Percentiles rank a stretch among this genome's conserved stretches.
Conservation (phyloP, 1,140 invertebrate species). For the Aphaenogaster rudis region DNA sequence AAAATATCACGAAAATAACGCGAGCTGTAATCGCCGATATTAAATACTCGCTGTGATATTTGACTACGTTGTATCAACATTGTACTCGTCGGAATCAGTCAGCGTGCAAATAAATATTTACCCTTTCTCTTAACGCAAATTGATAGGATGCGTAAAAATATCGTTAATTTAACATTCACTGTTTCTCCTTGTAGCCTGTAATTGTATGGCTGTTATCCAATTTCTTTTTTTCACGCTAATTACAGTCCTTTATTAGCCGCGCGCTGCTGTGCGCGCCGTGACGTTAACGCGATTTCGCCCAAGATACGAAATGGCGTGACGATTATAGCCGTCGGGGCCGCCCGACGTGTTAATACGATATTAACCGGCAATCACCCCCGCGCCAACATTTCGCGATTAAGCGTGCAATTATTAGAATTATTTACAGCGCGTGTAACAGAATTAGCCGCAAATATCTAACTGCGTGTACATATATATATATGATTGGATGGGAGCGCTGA, state of each 20-base stretch:
- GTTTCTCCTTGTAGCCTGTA: neutral
- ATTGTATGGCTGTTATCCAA: conserved; percentile 3
- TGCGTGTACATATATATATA: neutral
- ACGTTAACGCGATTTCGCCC: conserved; percentile 52
- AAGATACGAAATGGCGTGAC: conserved; percentile 60
- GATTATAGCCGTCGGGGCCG: conserved; percentile 36
- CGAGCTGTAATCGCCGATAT: neutral
- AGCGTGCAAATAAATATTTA: conserved; percentile 29
- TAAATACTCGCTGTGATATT: neutral
- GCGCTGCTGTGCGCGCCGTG: conserved; percentile 10
- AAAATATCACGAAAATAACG: conserved; percentile 10
- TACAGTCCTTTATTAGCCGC: conserved; percentile 38
- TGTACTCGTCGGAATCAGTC: neutral
- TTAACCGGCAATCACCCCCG: conserved; percentile 27
- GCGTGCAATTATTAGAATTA: conserved; percentile 54
- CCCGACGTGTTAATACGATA: conserved; percentile 47
- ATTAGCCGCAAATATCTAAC: neutral
- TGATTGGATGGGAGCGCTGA: too few species aligned
- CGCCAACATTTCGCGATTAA: conserved; percentile 26
- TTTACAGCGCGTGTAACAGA: neutral
- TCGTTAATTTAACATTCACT: conserved; percentile 5
- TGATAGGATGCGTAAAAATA: conserved; percentile 22
- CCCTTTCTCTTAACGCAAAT: conserved; percentile 5
- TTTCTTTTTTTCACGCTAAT: conserved; percentile 45
- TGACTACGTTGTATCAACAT: neutral